Conservation (phyloP, 2,888 invertebrate species). For the Ferdinandea cuprea region DNA sequence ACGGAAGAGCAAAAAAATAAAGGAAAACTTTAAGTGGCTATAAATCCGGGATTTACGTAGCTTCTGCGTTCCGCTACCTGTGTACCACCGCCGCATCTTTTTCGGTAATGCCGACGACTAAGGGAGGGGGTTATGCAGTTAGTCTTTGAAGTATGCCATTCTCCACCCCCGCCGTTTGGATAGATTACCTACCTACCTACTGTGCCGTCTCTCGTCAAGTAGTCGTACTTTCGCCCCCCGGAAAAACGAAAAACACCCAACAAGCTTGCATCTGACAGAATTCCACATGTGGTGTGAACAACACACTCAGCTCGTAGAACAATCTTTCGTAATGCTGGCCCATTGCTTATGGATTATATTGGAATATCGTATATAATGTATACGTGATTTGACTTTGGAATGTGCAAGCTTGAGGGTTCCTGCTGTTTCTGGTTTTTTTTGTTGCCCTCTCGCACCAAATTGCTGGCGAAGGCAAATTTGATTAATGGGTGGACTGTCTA, state of each 20-base stretch:
- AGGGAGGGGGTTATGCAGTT: constrained; percentile 21
- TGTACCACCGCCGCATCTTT: constrained; percentile 21
- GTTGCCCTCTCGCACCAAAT: constrained; percentile 3
- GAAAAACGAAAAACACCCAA: constrained; percentile 33
- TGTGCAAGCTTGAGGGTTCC: constrained; percentile 38
- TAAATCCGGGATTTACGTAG: constrained; percentile 79
- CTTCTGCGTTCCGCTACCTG: constrained; percentile 60
- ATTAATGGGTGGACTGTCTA: constrained; percentile 71
- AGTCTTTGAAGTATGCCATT: constrained; percentile 32
- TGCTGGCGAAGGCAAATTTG: constrained; percentile 66
- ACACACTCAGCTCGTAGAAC: constrained; percentile 58
- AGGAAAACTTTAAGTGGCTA: constrained; percentile 82
- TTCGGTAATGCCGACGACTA: not conserved
- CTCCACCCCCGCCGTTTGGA: constrained; percentile 43
- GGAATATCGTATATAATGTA: constrained; percentile 81
- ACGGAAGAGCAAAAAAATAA: constrained; percentile 30
- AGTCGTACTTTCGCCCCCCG: constrained; percentile 17
- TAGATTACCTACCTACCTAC: constrained; percentile 71
- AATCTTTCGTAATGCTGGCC: constrained; percentile 70
- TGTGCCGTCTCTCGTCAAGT: constrained; percentile 56
- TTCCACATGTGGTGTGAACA: constrained; percentile 70
- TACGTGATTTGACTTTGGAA: constrained; percentile 78
- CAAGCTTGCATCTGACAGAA: constrained; percentile 61
- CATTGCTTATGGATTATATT: constrained; percentile 79
- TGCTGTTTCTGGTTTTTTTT: constrained; percentile 30